Evolutionary conservation across 2,797 vertebrate species (phyloP).

Genomic region (Gouania willdenowi): DNA sequence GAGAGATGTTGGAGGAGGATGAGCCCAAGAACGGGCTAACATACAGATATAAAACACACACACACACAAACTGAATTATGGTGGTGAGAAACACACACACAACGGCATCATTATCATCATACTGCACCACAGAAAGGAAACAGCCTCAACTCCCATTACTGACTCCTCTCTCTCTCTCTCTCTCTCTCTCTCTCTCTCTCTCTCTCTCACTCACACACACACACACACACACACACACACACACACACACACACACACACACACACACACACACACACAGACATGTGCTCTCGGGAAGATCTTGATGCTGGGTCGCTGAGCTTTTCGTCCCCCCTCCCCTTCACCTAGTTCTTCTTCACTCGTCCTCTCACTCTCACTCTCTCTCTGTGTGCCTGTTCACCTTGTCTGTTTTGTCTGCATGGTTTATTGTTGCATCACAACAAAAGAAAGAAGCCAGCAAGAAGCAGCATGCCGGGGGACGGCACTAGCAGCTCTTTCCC

Average conservation of each 20-base stretch:
- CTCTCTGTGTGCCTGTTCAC: constrained; percentile 49
- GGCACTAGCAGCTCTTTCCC: constrained; percentile 69
- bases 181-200: constrained; percentile 19
- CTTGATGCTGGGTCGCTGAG: constrained; percentile 57
- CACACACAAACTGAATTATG: constrained; percentile 36
- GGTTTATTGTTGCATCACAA: constrained; percentile 70
- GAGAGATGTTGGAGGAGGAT: constrained; percentile 7
- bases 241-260: neutral
- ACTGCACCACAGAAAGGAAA: constrained; percentile 53
- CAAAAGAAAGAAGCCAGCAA: constrained; percentile 47
- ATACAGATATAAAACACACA: constrained; percentile 7
- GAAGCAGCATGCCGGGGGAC: constrained; percentile 76
- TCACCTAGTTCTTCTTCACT: constrained; percentile 8
- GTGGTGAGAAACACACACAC: constrained; percentile 48
- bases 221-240: constrained; percentile 6
- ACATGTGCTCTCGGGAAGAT: constrained; percentile 66
- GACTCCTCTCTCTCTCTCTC: constrained; percentile 15
- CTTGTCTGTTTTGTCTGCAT: constrained; percentile 61
- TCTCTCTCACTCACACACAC: constrained; percentile 22
- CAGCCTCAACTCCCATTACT: constrained; percentile 24
- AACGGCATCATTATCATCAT: constrained; percentile 58
- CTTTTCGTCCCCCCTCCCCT: constrained; percentile 32
- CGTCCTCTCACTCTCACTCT: constrained; percentile 21
- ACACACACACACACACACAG: constrained; percentile 35
- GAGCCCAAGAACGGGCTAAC: constrained; percentile 9